Evolutionary conservation across 2,113 vertebrate species (phyloP).

Genomic region (Engystomops pustulosus): DNA sequence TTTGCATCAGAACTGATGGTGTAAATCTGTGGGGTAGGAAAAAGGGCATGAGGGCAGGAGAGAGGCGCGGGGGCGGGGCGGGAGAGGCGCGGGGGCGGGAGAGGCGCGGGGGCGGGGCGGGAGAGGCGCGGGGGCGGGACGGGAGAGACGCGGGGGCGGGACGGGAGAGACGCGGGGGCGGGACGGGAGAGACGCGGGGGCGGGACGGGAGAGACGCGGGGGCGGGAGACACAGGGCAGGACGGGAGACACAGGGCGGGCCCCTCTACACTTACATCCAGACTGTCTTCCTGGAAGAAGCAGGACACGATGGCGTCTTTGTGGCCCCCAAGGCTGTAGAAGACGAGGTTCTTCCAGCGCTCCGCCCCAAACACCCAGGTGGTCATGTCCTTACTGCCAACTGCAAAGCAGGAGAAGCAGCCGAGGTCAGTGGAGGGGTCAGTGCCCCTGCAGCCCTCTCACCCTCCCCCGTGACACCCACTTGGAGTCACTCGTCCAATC

Average conservation of each 20-base stretch:
- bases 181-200: too few relatives aligned
- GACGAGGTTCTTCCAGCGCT: conserved; percentile 94
- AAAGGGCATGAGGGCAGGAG: neutral
- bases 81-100: too few relatives aligned
- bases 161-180: too few relatives aligned
- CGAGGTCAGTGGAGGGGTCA: neutral
- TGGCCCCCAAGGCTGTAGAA: conserved; percentile 94
- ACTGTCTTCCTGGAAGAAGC: conserved; percentile 92
- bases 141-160: too few relatives aligned
- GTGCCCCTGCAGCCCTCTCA: too few relatives aligned
- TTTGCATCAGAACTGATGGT: conserved; percentile 91
- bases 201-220: too few relatives aligned
- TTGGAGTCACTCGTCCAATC: conserved; percentile 97
- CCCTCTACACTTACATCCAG: conserved; percentile 93
- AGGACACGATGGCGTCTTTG: conserved; percentile 89
- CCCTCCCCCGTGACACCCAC: conserved; percentile 70
- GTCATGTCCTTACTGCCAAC: conserved; percentile 97
- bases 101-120: too few relatives aligned
- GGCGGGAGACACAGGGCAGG: too few relatives aligned
- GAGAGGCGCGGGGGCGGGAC: too few relatives aligned
- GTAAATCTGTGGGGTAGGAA: conserved; percentile 79
- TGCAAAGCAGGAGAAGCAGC: conserved; percentile 79
- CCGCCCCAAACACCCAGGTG: conserved; percentile 94
- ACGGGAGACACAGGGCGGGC: too few relatives aligned
- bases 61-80: too few relatives aligned